Evolutionary conservation across 1,140 invertebrate species (phyloP), one percentile per base, ranked within the genome.

Genomic region (Pantala flavescens): DNA sequence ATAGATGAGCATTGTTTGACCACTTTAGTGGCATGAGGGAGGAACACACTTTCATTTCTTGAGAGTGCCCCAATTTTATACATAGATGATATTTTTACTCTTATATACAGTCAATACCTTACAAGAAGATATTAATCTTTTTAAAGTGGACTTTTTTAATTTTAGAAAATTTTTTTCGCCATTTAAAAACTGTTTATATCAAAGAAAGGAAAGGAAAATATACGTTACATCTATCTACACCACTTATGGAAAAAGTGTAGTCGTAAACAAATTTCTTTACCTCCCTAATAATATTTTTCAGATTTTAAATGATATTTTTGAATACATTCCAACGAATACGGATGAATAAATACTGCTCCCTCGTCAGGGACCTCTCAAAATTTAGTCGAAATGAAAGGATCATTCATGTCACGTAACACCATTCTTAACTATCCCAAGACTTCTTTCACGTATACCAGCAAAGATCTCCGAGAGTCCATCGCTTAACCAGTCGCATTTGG

Each of bases 171-270:
- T 63, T 36, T 36, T 36, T 63, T 63, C 49, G 49, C 49, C 49
- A 63, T 63, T 63, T 63, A 63, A 63, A 14, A 63, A 63, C 49
- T 19, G 49, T 63, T 63, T 63, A 63, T 63, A 63, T 63, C 49
- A 63, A 63, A 63, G 49, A 63, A 63, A 63, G 49, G n/a, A 63
- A 63, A 63, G 49, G n/a, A 63, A 63, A 63, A 63, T 63, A 63
- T 63, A 63, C 49, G 49, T 63, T 63, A 63, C 49, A 63, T 63
- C 49, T 63, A 63, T 63, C 49, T 63, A 63, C 49, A 63, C 49
- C 49, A 63, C 14, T 63, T 63, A 63, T 63, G 49, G 49, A 63
- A 63, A 49, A 63, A 63, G 49, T 63, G 49, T 63, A 63, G 49
- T 63, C 49, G n/a, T 63, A 16, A 63, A 63, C 14, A 16, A 63